A percentile compares a stretch with the other conserved stretches of the same genome.
Conservation (phyloP, 2,113 vertebrate species). For the Tringa solitaria region DNA sequence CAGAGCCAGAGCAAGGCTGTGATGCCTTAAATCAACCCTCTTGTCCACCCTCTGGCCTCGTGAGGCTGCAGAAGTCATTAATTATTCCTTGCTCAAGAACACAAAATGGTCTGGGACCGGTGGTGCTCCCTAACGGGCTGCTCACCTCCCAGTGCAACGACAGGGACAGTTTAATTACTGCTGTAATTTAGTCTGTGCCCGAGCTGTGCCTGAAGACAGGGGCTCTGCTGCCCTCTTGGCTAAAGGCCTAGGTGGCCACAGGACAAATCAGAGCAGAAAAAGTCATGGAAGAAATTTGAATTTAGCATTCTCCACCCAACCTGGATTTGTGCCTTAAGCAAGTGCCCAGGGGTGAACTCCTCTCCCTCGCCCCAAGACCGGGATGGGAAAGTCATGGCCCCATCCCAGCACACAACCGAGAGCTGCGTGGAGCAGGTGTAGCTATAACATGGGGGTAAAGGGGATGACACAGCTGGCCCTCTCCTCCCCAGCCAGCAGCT, state of each 20-base stretch:
- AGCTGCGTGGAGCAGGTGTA: rapidly evolving
- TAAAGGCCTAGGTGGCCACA: not conserved
- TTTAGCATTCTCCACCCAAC: not conserved
- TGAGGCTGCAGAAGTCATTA: not conserved
- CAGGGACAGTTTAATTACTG: not conserved
- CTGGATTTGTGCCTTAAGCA: not conserved
- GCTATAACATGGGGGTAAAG: not conserved
- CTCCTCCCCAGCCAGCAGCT: not conserved
- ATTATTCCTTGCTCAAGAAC: not conserved
- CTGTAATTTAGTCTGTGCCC: not conserved
- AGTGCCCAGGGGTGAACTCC: not conserved
- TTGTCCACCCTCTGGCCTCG: not conserved
- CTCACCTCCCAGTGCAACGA: rapidly evolving
- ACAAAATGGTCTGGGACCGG: not conserved
- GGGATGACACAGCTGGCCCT: not conserved
- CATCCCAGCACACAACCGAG: rapidly evolving
- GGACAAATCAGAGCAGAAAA: not conserved
- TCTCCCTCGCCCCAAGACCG: not conserved
- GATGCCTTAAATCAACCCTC: not conserved
- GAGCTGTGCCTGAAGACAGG: not conserved
- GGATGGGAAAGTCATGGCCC: not conserved
- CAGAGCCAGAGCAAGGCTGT: not conserved
- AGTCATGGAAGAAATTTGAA: not conserved
- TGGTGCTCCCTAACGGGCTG: not conserved
- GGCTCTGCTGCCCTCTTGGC: not conserved